These are phyloP conservation scores for Lomographa bimaculata DNA, from an alignment of 2,888 invertebrate species.

Conservation along the genomic window DNA sequence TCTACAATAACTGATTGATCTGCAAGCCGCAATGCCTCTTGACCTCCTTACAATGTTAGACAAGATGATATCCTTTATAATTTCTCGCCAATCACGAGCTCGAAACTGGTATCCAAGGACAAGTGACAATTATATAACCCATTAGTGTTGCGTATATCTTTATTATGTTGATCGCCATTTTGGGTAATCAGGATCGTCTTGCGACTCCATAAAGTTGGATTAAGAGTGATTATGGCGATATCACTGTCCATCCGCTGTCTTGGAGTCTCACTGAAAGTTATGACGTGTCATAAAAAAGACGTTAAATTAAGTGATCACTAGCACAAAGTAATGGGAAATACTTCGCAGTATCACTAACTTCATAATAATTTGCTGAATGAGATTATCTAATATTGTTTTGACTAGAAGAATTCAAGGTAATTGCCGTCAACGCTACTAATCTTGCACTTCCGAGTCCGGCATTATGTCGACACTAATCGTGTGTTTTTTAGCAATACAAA, in stretches of 20 bases:
- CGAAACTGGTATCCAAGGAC: slow-evolving; percentile 11
- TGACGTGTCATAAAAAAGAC: slow-evolving; percentile 29
- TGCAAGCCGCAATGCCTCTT: slow-evolving; percentile 1
- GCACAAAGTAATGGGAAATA: too few relatives aligned
- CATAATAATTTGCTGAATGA: too few relatives aligned
- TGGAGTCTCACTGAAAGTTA: slow-evolving; percentile 28
- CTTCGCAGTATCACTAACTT: too few relatives aligned
- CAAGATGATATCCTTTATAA: slow-evolving; percentile 1
- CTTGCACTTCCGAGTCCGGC: too few relatives aligned
- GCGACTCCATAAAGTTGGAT: slow-evolving; percentile 25
- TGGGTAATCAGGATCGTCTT: slow-evolving; percentile 25
- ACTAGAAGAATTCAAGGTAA: too few relatives aligned
- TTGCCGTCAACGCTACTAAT: too few relatives aligned
- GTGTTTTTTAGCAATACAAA: too few relatives aligned
- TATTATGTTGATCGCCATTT: slow-evolving; percentile 21
- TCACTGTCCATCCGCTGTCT: slow-evolving; percentile 26
- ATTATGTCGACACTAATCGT: too few relatives aligned
- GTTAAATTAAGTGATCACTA: slow-evolving; percentile 32
- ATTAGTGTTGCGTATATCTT: slow-evolving; percentile 4
- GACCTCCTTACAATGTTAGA: too few relatives aligned
- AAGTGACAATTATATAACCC: slow-evolving; percentile 18
- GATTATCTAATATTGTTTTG: too few relatives aligned
- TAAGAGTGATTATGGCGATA: slow-evolving; percentile 29
- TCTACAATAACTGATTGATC: too few relatives aligned
- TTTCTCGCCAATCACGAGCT: slow-evolving; percentile 11